Base-by-base conservation (phyloP, 2,888 invertebrate genomes). In the Pseudoips prasinana region DNA sequence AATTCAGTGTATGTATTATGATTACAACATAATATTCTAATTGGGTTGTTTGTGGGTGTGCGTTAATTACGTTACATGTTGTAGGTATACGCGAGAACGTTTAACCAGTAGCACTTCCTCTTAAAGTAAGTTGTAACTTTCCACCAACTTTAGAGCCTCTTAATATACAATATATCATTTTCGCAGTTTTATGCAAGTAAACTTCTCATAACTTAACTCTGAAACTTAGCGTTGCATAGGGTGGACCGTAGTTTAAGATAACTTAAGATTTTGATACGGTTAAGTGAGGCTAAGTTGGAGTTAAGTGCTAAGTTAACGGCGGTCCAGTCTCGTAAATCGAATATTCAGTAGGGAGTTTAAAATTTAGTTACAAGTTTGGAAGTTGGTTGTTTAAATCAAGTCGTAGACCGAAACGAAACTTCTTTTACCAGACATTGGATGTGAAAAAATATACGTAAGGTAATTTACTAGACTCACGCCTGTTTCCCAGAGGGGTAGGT, bases 251-350 rank as follows among this genome's bases (percentile, higher is more conserved):
- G 71, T 65, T 76, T 64, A 66, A 70, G 69, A 76, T 71, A 75
- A 77, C 68, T 77, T 74, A 68, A 77, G 73, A 77, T 80, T 80
- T 72, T 72, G 73, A 62, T 66, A 66, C 62, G 66, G 71, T 69
- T 75, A 74, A 77, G 74, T 73, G 64, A 65, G 63, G 69, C 59
- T 71, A 77, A 78, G 70, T 73, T 72, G 55, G 61, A 74, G 63
- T 72, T 72, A 75, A 78, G 78, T 74, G 78, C 69, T 61, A 70
- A 78, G 74, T 76, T 74, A 47, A 33, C 55, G 50, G 46, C 38
- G 50, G 59, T 58, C 58, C 58, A 23, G 50, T 29, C 39, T 38
- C 37, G 39, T 44, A 49, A 55, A 58, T 58, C 59, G 59, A 50
- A 59, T 58, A 56, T 61, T 60, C 58, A 55, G 50, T 53, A 39